Percentiles rank a stretch among this genome's conserved stretches.
Evolutionary conservation across 92 coral and sea anemone genomes (phyloP).

Genomic region (Epizoanthus fatuus): DNA sequence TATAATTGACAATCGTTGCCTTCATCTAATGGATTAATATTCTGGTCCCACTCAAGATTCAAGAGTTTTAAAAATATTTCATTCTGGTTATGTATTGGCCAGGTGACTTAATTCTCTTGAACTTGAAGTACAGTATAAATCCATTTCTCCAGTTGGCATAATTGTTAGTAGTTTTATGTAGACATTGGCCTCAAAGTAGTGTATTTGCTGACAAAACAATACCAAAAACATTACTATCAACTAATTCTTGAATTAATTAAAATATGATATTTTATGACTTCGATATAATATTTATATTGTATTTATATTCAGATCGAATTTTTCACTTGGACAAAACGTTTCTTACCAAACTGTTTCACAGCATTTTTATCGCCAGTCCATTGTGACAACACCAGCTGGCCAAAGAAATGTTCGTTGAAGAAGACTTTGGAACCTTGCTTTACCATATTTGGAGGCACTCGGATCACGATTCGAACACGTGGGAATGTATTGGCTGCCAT

Average conservation of each 20-base stretch:
- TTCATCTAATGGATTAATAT: not conserved
- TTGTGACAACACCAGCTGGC: constrained; percentile 61
- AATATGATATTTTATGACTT: not conserved
- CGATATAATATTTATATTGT: not conserved
- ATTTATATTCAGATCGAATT: not conserved
- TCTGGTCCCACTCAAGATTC: not conserved
- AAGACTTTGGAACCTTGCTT: constrained; percentile 71
- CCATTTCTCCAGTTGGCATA: too few relatives aligned
- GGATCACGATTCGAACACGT: constrained; percentile 67
- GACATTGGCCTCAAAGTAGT: not conserved
- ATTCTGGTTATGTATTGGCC: too few relatives aligned
- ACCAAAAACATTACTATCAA: not conserved
- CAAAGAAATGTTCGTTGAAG: constrained; percentile 76
- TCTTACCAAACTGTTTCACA: constrained; percentile 82
- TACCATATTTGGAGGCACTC: constrained; percentile 69
- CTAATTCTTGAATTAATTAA: not conserved
- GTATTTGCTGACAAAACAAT: not conserved
- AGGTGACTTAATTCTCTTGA: too few relatives aligned
- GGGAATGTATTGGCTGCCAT: constrained; percentile 72
- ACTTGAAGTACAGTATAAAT: too few relatives aligned
- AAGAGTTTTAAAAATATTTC: not conserved
- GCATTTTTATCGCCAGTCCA: constrained; percentile 48
- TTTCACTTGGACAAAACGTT: not conserved
- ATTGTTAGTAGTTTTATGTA: too few relatives aligned
- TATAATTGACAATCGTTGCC: not conserved